Evolutionary conservation across 2,113 vertebrate species (phyloP), one percentile per base, ranked within the genome.

Genomic region (Cochlearius cochlearius): DNA sequence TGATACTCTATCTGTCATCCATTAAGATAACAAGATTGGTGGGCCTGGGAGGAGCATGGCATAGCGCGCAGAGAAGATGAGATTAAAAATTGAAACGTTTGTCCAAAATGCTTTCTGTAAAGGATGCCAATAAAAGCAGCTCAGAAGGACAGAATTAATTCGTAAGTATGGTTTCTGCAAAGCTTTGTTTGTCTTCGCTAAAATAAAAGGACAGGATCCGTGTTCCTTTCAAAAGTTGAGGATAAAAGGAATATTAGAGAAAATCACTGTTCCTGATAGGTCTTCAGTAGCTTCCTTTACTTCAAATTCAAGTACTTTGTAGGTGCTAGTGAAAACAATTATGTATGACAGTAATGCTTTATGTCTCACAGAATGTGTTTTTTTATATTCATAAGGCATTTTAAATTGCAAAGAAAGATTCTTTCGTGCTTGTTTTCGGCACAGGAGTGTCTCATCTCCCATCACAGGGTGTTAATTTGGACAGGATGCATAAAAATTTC

Each of bases 1-100:
- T 92, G 98, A 98, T 96, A 98, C 97, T 87, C 97, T 96, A 98
- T 98, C 98, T 98, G 96, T 90, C 96, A 95, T 96, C 98, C 98
- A 99, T 99, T 99, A 99, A 99, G 98, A 99, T 99, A 99, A 99
- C 98, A 99, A 99, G 98, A 98, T 98, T 98, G 97, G 96, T 97
- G 97, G 98, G 97, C 98, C 73, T 84, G 86, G 53, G 73, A 95
- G 91, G 92, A 90, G 73, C 13, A 0, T 75, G 77, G 86, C 27
- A 17, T 79, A 86, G 95, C 90, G 77, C 30, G 12, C 43, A 23
- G 71, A 34, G 34, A 30, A 72, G 78, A 79, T 87, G 95, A 95
- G 89, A 96, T 97, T 96, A 98, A 96, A 97, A 97, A 97, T 94
- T 90, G 93, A 96, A 94, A 81, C n/a, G 58, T 84, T 92, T 84